Evolutionary conservation across 1,140 invertebrate species (phyloP).

Genomic region (Luehdorfia chinensis): DNA sequence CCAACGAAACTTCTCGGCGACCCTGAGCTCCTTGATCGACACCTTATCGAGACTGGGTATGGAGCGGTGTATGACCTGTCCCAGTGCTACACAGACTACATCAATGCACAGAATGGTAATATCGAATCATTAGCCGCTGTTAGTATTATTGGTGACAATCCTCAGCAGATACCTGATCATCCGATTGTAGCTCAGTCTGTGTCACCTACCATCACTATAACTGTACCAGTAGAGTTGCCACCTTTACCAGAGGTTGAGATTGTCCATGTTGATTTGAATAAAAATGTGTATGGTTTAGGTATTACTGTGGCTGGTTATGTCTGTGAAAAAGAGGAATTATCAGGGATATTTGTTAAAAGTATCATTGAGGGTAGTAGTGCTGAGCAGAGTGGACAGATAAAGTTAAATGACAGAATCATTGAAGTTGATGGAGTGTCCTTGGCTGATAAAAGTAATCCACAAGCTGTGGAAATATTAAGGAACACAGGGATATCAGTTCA

Average conservation of each 20-base stretch:
- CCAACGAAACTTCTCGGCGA: conserved; percentile 89
- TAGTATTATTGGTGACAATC: conserved; percentile 67
- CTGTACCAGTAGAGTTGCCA: conserved; percentile 63
- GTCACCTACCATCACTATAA: conserved; percentile 65
- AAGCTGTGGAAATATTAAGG: conserved; percentile 91
- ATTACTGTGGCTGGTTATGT: conserved; percentile 84
- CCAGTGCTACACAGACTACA: conserved; percentile 67
- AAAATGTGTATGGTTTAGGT: conserved; percentile 82
- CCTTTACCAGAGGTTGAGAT: conserved; percentile 77
- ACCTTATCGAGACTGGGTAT: conserved; percentile 85
- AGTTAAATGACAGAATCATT: conserved; percentile 94
- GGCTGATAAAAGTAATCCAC: conserved; percentile 91
- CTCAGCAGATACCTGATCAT: conserved; percentile 66
- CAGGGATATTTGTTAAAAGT: conserved; percentile 97
- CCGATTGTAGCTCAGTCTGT: conserved; percentile 64
- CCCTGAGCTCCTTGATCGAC: conserved; percentile 88
- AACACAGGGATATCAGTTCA: conserved; percentile 90
- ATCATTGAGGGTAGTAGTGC: conserved; percentile 95
- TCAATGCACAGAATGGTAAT: conserved; percentile 63
- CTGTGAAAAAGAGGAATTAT: conserved; percentile 90
- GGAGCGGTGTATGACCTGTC: conserved; percentile 68
- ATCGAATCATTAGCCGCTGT: conserved; percentile 61
- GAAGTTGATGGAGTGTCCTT: conserved; percentile 90
- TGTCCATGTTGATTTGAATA: conserved; percentile 79
- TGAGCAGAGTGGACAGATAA: conserved; percentile 90